A percentile compares a stretch with the other conserved stretches of the same genome.
Evolutionary conservation across 1,140 invertebrate species (phyloP).

Genomic region (Ganaspis sp.): DNA sequence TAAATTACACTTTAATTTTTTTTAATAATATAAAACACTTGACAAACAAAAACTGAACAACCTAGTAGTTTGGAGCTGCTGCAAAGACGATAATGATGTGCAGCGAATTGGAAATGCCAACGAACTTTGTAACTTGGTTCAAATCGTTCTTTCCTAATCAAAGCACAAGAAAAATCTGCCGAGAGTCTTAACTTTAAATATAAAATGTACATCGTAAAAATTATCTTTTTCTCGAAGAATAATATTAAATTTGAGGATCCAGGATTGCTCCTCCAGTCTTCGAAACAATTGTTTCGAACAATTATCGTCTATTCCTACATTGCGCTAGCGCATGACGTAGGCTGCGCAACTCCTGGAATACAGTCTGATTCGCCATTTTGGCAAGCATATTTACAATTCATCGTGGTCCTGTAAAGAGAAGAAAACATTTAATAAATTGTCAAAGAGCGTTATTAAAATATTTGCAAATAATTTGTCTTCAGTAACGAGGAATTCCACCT

Average conservation of each 20-base stretch:
- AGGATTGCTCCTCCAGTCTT: background rate
- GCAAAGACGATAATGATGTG: constrained; percentile 34
- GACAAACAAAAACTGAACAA: constrained; percentile 76
- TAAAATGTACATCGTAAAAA: constrained; percentile 26
- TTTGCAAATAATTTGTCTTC: constrained; percentile 42
- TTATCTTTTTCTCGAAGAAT: constrained; percentile 16
- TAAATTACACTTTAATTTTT: constrained; percentile 71
- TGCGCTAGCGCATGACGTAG: constrained; percentile 55
- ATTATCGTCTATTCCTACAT: constrained; percentile 9
- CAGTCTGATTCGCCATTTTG: constrained; percentile 67
- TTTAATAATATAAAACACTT: constrained; percentile 74
- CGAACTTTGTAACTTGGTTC: background rate
- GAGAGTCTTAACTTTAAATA: constrained; percentile 24
- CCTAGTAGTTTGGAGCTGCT: constrained; percentile 70
- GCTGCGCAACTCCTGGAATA: constrained; percentile 73
- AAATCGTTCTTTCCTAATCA: background rate
- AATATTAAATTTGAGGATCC: constrained; percentile 39
- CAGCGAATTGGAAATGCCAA: constrained; percentile 7
- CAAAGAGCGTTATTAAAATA: background rate
- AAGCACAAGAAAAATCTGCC: constrained; percentile 29
- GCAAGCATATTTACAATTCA: constrained; percentile 78
- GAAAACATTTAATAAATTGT: constrained; percentile 43
- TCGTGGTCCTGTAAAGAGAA: constrained; percentile 78
- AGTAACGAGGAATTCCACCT: constrained; percentile 69
- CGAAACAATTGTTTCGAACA: constrained; percentile 31